phyloP scores from a whole-genome alignment of 2,113 vertebrate species.

The Larimichthys polyactis region DNA sequence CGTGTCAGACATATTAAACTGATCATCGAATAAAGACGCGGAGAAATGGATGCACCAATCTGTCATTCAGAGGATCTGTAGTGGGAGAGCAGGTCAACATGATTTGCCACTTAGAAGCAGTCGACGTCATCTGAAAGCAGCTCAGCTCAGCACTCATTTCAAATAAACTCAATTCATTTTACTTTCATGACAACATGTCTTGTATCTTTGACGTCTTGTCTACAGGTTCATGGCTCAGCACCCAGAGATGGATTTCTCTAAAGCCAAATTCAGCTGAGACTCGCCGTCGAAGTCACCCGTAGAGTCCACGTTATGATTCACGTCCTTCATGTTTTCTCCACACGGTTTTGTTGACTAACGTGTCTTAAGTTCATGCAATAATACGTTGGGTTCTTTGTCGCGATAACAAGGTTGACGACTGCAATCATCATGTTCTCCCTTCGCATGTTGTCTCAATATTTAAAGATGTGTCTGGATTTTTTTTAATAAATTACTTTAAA shows the following conservation, averaged over 20 bases:
- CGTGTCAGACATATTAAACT: background rate
- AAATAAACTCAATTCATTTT: background rate
- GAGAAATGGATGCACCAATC: background rate
- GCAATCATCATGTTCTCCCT: conserved; percentile 20
- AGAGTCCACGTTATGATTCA: background rate
- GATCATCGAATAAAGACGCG: background rate
- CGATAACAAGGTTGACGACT: conserved; percentile 15
- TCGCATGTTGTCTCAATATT: conserved; percentile 64
- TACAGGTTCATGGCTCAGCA: conserved; percentile 87
- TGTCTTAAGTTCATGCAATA: conserved; percentile 2
- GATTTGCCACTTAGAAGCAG: too few species aligned
- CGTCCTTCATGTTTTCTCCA: background rate
- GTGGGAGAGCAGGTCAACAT: too few species aligned
- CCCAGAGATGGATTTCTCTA: conserved; percentile 89
- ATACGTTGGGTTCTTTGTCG: background rate
- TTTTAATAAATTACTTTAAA: conserved; percentile 67
- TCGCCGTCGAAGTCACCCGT: background rate
- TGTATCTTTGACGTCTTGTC: background rate
- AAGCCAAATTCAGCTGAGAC: conserved; percentile 88
- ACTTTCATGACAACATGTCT: background rate
- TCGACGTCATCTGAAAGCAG: too few species aligned
- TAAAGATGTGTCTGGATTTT: conserved; percentile 51
- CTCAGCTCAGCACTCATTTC: background rate
- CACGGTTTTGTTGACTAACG: conserved; percentile 15
- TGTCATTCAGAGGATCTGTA: background rate